Conservation (phyloP, 2,888 invertebrate genomes). For the Drosophila robusta region DNA sequence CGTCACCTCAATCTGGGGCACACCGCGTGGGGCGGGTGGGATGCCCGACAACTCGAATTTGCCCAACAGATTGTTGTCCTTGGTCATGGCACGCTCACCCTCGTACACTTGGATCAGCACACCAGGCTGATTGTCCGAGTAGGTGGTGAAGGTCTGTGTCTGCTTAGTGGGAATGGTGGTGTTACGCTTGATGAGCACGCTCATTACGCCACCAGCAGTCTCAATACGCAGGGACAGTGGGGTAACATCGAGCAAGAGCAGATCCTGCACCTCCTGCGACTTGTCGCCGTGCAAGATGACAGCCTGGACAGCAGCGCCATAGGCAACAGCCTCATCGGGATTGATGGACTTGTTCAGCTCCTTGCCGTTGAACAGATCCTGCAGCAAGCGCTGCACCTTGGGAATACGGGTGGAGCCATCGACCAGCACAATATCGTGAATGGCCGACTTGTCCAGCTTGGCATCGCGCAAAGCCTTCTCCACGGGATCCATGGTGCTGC, state of each 20-base stretch:
- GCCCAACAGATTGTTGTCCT: slow-evolving; percentile 97
- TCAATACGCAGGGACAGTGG: slow-evolving; percentile 96
- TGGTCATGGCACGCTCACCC: slow-evolving; percentile 97
- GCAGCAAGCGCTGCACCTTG: slow-evolving; percentile 97
- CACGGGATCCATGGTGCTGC: slow-evolving; percentile 97
- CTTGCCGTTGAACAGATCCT: slow-evolving; percentile 98
- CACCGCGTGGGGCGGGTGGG: slow-evolving; percentile 96
- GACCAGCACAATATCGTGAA: slow-evolving; percentile 96
- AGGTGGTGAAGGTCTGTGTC: slow-evolving; percentile 98
- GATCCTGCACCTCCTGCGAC: slow-evolving; percentile 94
- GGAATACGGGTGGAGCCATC: slow-evolving; percentile 99
- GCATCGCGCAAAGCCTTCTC: slow-evolving; percentile 98
- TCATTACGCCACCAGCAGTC: slow-evolving; percentile 97
- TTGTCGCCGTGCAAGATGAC: slow-evolving; percentile 97
- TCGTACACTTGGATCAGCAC: slow-evolving; percentile 97
- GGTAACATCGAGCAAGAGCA: slow-evolving; percentile 96
- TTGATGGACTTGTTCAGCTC: slow-evolving; percentile 98
- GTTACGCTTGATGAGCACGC: slow-evolving; percentile 97
- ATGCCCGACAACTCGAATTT: slow-evolving; percentile 99
- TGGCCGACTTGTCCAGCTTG: slow-evolving; percentile 96
- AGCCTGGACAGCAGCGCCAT: slow-evolving; percentile 98
- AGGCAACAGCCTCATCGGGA: slow-evolving; percentile 99
- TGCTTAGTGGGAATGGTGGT: slow-evolving; percentile 99
- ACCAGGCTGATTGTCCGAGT: slow-evolving; percentile 98
- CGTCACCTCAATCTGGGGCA: slow-evolving; percentile 94